These are phyloP conservation scores for Dasypolia templi DNA, from an alignment of 2,888 invertebrate species.

Conservation along the genomic window DNA sequence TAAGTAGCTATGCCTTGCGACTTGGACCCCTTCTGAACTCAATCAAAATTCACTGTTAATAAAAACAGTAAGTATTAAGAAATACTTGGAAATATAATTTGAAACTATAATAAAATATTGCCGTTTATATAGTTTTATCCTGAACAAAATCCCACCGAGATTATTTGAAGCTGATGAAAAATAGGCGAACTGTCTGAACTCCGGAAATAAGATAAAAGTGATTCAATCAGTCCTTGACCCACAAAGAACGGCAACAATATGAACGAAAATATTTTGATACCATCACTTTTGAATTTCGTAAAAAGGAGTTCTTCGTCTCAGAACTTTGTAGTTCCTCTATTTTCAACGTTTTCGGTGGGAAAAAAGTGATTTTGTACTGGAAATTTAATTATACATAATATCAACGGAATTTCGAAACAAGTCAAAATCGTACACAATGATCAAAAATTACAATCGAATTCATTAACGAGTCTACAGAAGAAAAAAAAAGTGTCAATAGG, in stretches of 20 bases:
- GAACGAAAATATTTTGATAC: slow-evolving; percentile 37
- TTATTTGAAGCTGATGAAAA: slow-evolving; percentile 41
- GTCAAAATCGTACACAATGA: background rate
- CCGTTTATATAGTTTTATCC: background rate
- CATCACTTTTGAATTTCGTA: slow-evolving; percentile 41
- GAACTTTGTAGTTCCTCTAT: slow-evolving; percentile 52
- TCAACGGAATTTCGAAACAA: background rate
- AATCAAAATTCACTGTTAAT: slow-evolving; percentile 26
- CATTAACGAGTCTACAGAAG: too few species aligned
- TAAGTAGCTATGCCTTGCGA: slow-evolving; percentile 26
- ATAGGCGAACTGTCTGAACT: slow-evolving; percentile 30
- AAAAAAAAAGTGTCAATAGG: too few species aligned
- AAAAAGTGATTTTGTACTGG: slow-evolving; percentile 48
- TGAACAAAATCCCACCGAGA: slow-evolving; percentile 6
- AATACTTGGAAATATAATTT: background rate
- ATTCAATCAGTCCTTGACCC: slow-evolving; percentile 51
- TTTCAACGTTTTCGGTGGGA: slow-evolving; percentile 35
- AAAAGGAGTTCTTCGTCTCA: slow-evolving; percentile 25
- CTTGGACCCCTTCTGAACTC: slow-evolving; percentile 8
- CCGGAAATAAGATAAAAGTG: slow-evolving; percentile 41
- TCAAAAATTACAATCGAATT: background rate
- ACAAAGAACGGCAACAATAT: slow-evolving; percentile 32
- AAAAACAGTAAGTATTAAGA: background rate
- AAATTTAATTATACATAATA: slow-evolving; percentile 43
- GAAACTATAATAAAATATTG: slow-evolving; percentile 5